phyloP scores from a whole-genome alignment of 2,113 vertebrate genomes.

The Calidris pugnax region DNA sequence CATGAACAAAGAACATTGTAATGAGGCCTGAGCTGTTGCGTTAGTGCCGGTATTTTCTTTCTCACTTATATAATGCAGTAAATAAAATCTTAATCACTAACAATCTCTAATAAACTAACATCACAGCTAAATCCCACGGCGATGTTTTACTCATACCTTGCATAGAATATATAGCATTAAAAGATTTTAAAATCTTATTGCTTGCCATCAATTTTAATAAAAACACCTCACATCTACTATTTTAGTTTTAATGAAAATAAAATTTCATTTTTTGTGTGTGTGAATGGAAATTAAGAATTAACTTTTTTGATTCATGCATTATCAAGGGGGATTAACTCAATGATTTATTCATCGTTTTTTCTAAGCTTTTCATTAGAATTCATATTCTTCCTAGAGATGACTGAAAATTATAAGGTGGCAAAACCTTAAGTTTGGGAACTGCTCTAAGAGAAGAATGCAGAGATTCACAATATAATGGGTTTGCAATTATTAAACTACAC shows the following conservation, averaged over 20 bases:
- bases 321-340: constrained; percentile 17
- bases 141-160: neutral
- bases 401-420: neutral
- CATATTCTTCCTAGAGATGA: neutral
- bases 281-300: constrained; percentile 37
- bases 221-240: neutral
- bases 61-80: neutral
- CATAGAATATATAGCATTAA: neutral
- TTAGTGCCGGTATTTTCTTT: neutral
- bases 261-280: neutral
- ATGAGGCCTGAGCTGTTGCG: neutral
- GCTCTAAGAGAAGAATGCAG: neutral
- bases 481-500: neutral
- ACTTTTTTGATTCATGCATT: neutral
- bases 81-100: constrained; percentile 22
- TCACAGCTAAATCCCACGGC: neutral
- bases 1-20: constrained; percentile 11
- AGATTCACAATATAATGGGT: neutral
- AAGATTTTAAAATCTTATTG: neutral
- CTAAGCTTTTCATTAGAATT: constrained; percentile 49
- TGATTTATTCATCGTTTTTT: constrained; percentile 37
- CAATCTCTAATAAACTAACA: neutral
- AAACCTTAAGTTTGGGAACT: neutral
- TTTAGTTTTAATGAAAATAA: constrained; percentile 25
- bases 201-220: constrained; percentile 2